A percentile compares a stretch with the other conserved stretches of the same genome.
phyloP scores from a whole-genome alignment of 2,797 vertebrate genomes.

The Cossypha polioptera region DNA sequence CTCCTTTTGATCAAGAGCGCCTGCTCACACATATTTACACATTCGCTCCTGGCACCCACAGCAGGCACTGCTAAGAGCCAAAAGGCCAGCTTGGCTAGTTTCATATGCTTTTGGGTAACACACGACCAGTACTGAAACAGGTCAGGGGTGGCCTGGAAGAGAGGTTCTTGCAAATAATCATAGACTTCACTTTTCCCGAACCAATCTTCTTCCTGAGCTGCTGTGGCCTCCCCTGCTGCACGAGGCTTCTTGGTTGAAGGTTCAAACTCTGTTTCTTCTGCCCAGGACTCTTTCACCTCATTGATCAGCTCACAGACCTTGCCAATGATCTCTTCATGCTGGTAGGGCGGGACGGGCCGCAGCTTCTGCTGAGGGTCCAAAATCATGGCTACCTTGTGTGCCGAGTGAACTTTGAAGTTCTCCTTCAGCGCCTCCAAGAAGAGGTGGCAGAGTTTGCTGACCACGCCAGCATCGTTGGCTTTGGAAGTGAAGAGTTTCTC shows the following conservation, averaged over 20 bases:
- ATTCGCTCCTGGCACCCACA: constrained; percentile 90
- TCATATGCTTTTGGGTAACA: constrained; percentile 91
- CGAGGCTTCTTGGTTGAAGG: constrained; percentile 76
- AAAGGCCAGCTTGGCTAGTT: constrained; percentile 91
- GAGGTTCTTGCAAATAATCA: constrained; percentile 94
- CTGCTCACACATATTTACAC: constrained; percentile 94
- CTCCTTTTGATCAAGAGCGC: constrained; percentile 91
- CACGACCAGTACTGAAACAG: constrained; percentile 98
- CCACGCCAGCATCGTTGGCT: constrained; percentile 90
- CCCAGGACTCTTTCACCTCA: constrained; percentile 82
- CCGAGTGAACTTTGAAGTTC: constrained; percentile 96
- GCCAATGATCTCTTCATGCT: constrained; percentile 96
- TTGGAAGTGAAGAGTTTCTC: constrained; percentile 98
- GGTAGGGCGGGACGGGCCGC: constrained; percentile 92
- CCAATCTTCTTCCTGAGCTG: constrained; percentile 81
- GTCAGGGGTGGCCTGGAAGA: constrained; percentile 91
- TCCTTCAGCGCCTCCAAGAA: constrained; percentile 97
- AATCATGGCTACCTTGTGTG: constrained; percentile 98
- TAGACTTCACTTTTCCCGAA: constrained; percentile 92
- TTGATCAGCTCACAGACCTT: constrained; percentile 93
- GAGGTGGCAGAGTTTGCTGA: constrained; percentile 98
- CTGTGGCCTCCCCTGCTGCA: constrained; percentile 63
- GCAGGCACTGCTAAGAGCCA: constrained; percentile 97
- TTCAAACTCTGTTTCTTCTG: constrained; percentile 75
- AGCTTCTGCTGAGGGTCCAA: constrained; percentile 97